A percentile compares a stretch with the other conserved stretches of the same genome.
phyloP scores from a whole-genome alignment of 2,888 invertebrate genomes.

The Ceraclea dissimilis region DNA sequence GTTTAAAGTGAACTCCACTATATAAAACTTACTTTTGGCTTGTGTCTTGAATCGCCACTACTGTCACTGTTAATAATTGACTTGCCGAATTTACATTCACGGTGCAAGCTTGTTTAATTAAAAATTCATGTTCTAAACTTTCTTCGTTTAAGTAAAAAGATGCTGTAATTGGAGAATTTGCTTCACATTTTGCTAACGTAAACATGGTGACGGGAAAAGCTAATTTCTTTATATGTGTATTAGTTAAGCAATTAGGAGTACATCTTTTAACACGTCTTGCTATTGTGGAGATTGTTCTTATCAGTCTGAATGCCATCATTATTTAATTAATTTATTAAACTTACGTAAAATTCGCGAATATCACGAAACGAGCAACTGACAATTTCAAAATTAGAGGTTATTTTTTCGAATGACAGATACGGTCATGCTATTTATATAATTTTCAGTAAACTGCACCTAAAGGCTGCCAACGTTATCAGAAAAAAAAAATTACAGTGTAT shows the following conservation, averaged over 20 bases:
- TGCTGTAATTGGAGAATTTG: background rate
- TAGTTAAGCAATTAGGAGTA: background rate
- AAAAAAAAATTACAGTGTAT: no score
- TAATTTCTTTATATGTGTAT: background rate
- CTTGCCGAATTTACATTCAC: constrained; percentile 49
- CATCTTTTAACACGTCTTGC: background rate
- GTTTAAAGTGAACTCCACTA: background rate
- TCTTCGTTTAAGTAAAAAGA: constrained; percentile 30
- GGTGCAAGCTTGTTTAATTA: constrained; percentile 48
- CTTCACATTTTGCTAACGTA: constrained; percentile 14
- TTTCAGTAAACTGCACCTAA: no score
- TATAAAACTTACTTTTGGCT: constrained; percentile 39
- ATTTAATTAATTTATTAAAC: background rate
- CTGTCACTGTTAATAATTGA: constrained; percentile 46
- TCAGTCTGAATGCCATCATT: constrained; percentile 9
- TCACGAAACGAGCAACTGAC: background rate
- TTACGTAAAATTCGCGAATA: background rate
- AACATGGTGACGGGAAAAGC: background rate
- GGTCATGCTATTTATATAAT: background rate
- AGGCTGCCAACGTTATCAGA: no score
- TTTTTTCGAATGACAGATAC: background rate
- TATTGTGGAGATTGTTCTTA: constrained; percentile 2
- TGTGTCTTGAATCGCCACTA: constrained; percentile 49
- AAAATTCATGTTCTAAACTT: constrained; percentile 43
- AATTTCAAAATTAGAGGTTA: background rate